Evolutionary conservation across 1,140 invertebrate genomes (phyloP).

Genomic region (Ptiloglossa arizonensis): DNA sequence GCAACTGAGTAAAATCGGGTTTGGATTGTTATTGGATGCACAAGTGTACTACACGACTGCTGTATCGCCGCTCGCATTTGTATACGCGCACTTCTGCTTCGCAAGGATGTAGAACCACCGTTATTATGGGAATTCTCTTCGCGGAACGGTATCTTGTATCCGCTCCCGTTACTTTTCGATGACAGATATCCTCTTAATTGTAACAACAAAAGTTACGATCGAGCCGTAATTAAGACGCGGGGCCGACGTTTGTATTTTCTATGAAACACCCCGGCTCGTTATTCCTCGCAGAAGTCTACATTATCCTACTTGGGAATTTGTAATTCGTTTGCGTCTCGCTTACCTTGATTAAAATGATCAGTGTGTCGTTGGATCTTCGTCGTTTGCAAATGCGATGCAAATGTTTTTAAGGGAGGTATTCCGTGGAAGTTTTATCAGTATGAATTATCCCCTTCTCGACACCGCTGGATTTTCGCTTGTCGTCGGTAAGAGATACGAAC

Average conservation of each 20-base stretch:
- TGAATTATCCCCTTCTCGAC: too few species aligned
- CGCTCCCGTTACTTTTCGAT: slow-evolving; percentile 20
- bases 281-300: too few species aligned
- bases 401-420: too few species aligned
- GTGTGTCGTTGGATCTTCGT: too few species aligned
- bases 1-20: slow-evolving; percentile 53
- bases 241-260: background rate
- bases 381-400: too few species aligned
- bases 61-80: background rate
- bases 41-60: slow-evolving; percentile 44
- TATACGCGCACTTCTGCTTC: background rate
- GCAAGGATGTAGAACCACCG: background rate
- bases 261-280: too few species aligned
- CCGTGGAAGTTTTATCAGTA: too few species aligned
- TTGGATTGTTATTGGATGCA: slow-evolving; percentile 60
- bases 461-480: too few species aligned
- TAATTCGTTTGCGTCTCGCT: too few species aligned
- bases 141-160: background rate
- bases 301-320: too few species aligned
- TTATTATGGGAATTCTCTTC: slow-evolving; percentile 18
- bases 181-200: slow-evolving; percentile 22
- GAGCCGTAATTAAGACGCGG: slow-evolving; percentile 20
- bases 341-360: too few species aligned
- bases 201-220: slow-evolving; percentile 5
- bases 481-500: too few species aligned